Conservation (phyloP, 30 jellyfish, hydroid and myxozoan species). For the Aurelia aurita complex sp. Pacific region DNA sequence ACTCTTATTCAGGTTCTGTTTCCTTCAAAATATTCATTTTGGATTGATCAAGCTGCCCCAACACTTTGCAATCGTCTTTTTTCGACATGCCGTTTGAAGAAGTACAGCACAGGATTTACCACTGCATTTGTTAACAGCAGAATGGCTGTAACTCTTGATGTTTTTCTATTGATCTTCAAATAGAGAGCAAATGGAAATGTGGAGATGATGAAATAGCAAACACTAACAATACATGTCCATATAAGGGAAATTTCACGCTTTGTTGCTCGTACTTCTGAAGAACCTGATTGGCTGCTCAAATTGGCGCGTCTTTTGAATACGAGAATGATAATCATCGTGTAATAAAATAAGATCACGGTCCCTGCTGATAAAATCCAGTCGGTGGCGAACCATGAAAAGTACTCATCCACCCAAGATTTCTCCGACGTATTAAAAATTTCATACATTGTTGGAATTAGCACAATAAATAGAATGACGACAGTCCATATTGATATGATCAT, state of each 20-base stretch:
- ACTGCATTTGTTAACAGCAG: slow-evolving; percentile 26
- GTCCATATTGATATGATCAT: slow-evolving; percentile 18
- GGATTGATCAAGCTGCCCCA: too few species aligned
- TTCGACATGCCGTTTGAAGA: slow-evolving; percentile 1
- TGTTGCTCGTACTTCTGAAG: slow-evolving; percentile 24
- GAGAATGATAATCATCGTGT: slow-evolving; percentile 27
- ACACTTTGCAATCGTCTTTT: neutral
- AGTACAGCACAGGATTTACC: slow-evolving; percentile 33
- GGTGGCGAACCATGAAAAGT: slow-evolving; percentile 19
- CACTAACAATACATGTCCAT: slow-evolving; percentile 38
- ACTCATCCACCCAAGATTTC: neutral
- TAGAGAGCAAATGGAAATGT: slow-evolving; percentile 31
- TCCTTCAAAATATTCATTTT: too few species aligned
- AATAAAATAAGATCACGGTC: neutral
- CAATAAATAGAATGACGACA: neutral
- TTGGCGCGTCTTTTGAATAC: slow-evolving; percentile 23
- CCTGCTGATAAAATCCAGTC: slow-evolving; percentile 22
- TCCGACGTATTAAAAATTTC: neutral
- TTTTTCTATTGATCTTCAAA: neutral
- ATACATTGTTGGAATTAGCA: slow-evolving; percentile 8
- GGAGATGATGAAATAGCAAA: slow-evolving; percentile 9
- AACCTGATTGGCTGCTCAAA: slow-evolving; percentile 11
- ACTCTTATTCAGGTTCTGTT: too few species aligned
- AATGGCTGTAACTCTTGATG: neutral
- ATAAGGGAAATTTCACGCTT: slow-evolving; percentile 43